Percentiles rank a stretch among this genome's conserved stretches.
Conservation (phyloP, 2,113 vertebrate species). For the Perognathus longimembris region DNA sequence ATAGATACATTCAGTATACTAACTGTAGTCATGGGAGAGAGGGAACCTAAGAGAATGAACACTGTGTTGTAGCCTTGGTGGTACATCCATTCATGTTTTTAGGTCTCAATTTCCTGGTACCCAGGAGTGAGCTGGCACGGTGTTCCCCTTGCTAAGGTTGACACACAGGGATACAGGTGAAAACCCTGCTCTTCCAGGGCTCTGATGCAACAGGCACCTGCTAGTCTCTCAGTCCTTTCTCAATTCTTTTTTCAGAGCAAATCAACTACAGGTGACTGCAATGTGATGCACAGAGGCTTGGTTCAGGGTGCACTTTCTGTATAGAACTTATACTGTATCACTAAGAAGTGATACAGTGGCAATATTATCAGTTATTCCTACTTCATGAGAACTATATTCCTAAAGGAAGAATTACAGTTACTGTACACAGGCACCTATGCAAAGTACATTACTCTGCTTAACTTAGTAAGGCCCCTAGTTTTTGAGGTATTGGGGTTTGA, state of each 20-base stretch:
- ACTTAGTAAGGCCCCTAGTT: neutral
- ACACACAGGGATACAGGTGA: neutral
- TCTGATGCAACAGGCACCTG: neutral
- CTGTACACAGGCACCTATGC: neutral
- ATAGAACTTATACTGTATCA: neutral
- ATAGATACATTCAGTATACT: neutral
- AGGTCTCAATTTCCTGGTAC: conserved; percentile 47
- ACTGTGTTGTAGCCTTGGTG: neutral
- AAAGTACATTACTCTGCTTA: neutral
- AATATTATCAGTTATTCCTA: neutral
- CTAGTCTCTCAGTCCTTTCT: neutral
- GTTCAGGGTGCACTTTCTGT: neutral
- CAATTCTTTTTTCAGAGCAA: conserved; percentile 40
- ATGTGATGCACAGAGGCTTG: neutral
- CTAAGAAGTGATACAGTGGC: neutral
- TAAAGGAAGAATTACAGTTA: neutral
- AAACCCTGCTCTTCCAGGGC: neutral
- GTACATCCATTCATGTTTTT: conserved; percentile 21
- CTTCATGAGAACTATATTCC: neutral
- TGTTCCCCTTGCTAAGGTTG: neutral
- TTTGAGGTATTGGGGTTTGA: too few relatives aligned
- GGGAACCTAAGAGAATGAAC: neutral
- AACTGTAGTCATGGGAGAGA: neutral
- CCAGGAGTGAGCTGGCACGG: too few relatives aligned
- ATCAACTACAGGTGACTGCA: conserved; percentile 5